Conservation (phyloP, 2,888 invertebrate genomes). For the Coenonympha arcania region DNA sequence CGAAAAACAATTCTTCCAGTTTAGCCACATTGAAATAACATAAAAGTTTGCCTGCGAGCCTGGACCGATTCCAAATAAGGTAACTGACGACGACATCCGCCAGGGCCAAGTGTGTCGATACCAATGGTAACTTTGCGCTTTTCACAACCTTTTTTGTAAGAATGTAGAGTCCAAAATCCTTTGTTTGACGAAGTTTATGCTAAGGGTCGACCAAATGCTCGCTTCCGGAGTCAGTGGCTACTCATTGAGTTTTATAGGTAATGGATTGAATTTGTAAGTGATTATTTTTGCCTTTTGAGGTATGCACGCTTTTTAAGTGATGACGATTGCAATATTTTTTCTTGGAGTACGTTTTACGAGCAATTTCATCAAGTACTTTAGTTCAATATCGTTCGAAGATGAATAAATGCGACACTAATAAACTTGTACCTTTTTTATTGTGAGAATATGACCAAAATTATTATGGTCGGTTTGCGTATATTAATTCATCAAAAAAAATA, state of each 20-base stretch:
- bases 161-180: slow-evolving; percentile 39
- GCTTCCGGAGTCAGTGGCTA: slow-evolving; percentile 54
- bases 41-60: slow-evolving; percentile 61
- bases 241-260: slow-evolving; percentile 54
- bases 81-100: slow-evolving; percentile 66
- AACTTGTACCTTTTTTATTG: no score
- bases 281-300: slow-evolving; percentile 33
- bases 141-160: slow-evolving; percentile 31
- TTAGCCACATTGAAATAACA: slow-evolving; percentile 68
- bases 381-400: no score
- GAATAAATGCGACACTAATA: no score
- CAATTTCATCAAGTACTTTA: not conserved
- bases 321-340: not conserved
- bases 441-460: no score
- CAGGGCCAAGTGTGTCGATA: slow-evolving; percentile 40
- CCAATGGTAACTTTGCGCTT: slow-evolving; percentile 34
- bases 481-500: no score
- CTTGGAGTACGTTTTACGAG: not conserved
- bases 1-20: slow-evolving; percentile 39
- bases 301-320: slow-evolving; percentile 6
- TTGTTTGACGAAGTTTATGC: slow-evolving; percentile 28
- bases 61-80: slow-evolving; percentile 71
- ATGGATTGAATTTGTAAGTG: slow-evolving; percentile 58
- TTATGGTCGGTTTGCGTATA: no score
- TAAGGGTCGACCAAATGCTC: slow-evolving; percentile 46